These are phyloP conservation scores for Butorides virescens DNA, from an alignment of 2,113 vertebrate genomes.

Conservation along the genomic window DNA sequence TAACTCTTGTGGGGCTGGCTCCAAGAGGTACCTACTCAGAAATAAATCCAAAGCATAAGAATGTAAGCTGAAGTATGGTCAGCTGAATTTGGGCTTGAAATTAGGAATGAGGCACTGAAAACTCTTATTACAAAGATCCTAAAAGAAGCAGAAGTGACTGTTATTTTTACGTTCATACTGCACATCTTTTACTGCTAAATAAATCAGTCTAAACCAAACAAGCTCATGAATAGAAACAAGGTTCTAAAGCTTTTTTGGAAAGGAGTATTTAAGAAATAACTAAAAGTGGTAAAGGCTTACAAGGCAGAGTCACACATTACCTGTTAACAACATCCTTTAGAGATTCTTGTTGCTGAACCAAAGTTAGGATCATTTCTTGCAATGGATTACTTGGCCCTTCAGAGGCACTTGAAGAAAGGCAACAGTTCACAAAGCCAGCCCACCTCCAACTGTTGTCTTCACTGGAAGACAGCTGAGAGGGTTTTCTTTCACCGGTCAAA, in stretches of 20 bases:
- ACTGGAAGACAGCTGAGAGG: slow-evolving; percentile 7
- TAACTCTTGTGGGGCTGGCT: neutral
- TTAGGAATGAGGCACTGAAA: neutral
- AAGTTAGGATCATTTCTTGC: slow-evolving; percentile 69
- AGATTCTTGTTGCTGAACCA: slow-evolving; percentile 64
- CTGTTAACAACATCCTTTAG: slow-evolving; percentile 71
- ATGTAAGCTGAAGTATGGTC: neutral
- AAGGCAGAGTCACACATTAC: slow-evolving; percentile 45
- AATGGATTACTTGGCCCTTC: slow-evolving; percentile 41
- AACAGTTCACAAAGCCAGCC: slow-evolving; percentile 79
- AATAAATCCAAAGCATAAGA: neutral
- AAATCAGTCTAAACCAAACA: neutral
- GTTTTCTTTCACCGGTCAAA: slow-evolving; percentile 24
- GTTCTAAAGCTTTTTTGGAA: neutral
- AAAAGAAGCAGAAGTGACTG: neutral
- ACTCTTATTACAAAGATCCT: neutral
- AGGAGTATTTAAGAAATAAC: neutral
- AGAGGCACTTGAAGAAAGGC: neutral
- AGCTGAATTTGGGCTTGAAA: neutral
- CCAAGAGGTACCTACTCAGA: neutral
- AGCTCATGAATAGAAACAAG: neutral
- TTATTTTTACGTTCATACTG: neutral
- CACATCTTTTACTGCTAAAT: neutral
- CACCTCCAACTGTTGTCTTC: slow-evolving; percentile 74
- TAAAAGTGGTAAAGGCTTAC: neutral